Evolutionary conservation across 37 sponge, comb jelly and placozoan genomes (phyloP), one percentile per base, ranked within the genome.

Genomic region (Aphrocallistes beatrix): DNA sequence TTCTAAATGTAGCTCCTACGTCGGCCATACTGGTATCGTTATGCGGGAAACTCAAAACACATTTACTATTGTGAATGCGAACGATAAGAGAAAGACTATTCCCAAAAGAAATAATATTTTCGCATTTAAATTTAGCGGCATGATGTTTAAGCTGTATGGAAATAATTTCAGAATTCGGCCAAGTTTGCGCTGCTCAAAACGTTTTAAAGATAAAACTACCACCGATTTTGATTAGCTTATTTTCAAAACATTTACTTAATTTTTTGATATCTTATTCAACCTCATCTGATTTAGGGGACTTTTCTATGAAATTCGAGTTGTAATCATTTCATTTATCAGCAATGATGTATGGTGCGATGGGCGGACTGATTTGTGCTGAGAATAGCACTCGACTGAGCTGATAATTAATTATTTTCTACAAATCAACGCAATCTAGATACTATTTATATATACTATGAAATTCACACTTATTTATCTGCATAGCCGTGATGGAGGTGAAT

Each of bases 161-260:
- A 60, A 60, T 60, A 60, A 60, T 60, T 60, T 60, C 75, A 60
- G 75, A 60, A 30, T 60, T 3, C 75, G 75, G n/a, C 75, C 75
- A 25, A 60, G 75, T 28, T 13, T 60, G 75, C 75, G 75, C 3
- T 60, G 75, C 34, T 60, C 75, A 3, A 60, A 60, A 28, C 75
- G 75, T 13, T 60, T 60, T 30, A 60, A 60, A 13, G 75, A 60
- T 13, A 60, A 60, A 60, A 19, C 75, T 25, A 60, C 75, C 10
- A 60, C 75, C 25, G 75, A 60, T 25, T 60, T 32, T 60, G 8
- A 25, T 32, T 60, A 28, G 34, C 10, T 42, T n/a, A n/a, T n/a
- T n/a, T n/a, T n/a, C n/a, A n/a, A n/a, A n/a, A n/a, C n/a, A n/a
- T n/a, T n/a, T n/a, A n/a, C n/a, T n/a, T n/a, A n/a, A n/a, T n/a